A percentile compares a stretch with the other conserved stretches of the same genome.
phyloP scores from a whole-genome alignment of 1,140 invertebrate species.

The Drosophila sproati region DNA sequence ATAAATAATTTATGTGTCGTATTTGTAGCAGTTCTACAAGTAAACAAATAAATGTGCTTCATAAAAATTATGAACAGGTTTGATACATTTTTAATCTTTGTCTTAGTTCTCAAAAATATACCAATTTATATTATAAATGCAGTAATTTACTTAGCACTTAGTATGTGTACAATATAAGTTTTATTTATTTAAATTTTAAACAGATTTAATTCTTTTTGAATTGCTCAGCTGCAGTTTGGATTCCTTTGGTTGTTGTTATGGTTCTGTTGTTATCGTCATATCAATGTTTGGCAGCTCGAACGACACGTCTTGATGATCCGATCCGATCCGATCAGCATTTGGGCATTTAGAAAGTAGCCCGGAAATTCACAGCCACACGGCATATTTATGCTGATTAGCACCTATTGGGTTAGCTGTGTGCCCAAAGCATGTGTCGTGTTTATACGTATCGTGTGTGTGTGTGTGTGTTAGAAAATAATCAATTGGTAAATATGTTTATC shows the following conservation, averaged over 20 bases:
- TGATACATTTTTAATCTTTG: no score
- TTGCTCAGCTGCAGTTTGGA: not conserved
- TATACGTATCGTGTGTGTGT: conserved; percentile 24
- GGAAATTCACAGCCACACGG: conserved; percentile 48
- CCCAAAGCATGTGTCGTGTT: conserved; percentile 52
- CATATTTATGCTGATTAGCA: conserved; percentile 77
- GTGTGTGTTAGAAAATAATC: conserved; percentile 70
- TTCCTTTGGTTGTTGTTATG: not conserved
- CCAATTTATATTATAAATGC: no score
- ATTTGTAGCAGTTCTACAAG: no score
- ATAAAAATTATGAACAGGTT: no score
- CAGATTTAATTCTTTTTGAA: not conserved
- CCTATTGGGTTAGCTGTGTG: conserved; percentile 60
- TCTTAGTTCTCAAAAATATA: no score
- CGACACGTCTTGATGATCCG: conserved; percentile 7
- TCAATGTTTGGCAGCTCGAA: not conserved
- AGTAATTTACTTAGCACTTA: no score
- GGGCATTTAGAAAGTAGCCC: conserved; percentile 68
- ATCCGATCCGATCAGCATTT: conserved; percentile 22
- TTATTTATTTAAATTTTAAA: not conserved
- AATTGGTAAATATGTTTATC: conserved; percentile 83
- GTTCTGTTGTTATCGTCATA: not conserved
- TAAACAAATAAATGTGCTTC: no score
- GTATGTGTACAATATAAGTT: no score
- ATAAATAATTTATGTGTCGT: no score